Evolutionary conservation across 2,113 vertebrate species (phyloP).

Genomic region (Holacanthus passer): DNA sequence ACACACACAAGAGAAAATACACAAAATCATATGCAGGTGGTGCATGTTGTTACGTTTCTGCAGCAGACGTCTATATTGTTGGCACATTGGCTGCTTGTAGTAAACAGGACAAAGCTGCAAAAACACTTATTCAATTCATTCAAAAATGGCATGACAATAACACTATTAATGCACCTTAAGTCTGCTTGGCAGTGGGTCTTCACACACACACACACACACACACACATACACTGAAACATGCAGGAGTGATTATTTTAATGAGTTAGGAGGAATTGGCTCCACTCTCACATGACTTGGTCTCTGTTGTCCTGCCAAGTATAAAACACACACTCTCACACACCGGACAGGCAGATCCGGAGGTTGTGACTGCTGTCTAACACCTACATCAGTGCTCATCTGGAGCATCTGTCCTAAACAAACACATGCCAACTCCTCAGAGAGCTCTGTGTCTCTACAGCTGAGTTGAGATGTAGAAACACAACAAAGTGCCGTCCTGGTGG

Average conservation of each 20-base stretch:
- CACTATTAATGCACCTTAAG: background rate
- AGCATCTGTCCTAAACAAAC: slow-evolving; percentile 32
- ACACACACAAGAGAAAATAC: background rate
- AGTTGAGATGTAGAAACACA: background rate
- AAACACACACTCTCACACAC: slow-evolving; percentile 34
- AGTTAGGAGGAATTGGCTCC: slow-evolving; percentile 35
- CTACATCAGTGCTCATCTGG: slow-evolving; percentile 16
- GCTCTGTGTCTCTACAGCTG: background rate
- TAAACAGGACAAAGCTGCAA: background rate
- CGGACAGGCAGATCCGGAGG: slow-evolving; percentile 18
- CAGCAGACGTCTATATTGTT: background rate
- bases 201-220: background rate
- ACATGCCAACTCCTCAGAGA: background rate
- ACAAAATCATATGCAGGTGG: background rate
- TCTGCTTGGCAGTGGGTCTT: background rate
- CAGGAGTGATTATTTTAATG: slow-evolving; percentile 61
- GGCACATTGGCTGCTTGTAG: background rate
- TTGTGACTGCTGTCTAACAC: slow-evolving; percentile 35
- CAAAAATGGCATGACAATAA: background rate
- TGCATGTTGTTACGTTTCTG: background rate
- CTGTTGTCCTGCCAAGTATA: slow-evolving; percentile 62
- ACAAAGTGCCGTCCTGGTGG: background rate
- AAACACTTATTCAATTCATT: background rate
- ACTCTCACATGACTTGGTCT: slow-evolving; percentile 53
- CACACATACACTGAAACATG: slow-evolving; percentile 23